Evolutionary conservation across 2,797 vertebrate genomes (phyloP).

Genomic region (Molothrus aeneus): DNA sequence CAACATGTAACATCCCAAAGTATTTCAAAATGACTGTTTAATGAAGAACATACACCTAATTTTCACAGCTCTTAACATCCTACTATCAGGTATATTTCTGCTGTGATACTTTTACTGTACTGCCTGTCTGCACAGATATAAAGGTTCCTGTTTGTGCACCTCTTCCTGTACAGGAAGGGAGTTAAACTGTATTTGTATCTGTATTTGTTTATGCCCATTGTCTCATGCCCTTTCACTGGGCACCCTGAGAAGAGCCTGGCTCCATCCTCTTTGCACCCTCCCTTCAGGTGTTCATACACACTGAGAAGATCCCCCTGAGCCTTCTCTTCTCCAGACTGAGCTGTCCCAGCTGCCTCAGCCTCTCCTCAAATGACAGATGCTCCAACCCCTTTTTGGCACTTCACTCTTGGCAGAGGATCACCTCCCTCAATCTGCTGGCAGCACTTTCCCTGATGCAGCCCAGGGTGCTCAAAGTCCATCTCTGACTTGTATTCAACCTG

Average conservation of each 20-base stretch:
- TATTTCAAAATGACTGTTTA: neutral
- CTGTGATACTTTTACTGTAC: neutral
- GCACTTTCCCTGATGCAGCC: neutral
- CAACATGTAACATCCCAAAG: slow-evolving; percentile 43
- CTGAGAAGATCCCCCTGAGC: neutral
- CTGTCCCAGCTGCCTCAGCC: neutral
- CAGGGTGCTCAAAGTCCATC: neutral
- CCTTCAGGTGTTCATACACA: neutral
- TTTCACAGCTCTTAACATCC: neutral
- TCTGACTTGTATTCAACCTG: neutral
- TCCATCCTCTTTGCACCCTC: neutral
- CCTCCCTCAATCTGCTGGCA: neutral
- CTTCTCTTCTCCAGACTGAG: neutral
- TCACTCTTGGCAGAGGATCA: neutral
- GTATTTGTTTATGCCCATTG: neutral
- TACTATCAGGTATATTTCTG: neutral
- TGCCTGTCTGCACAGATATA: neutral
- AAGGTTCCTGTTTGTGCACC: neutral
- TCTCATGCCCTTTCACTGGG: neutral
- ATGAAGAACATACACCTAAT: neutral
- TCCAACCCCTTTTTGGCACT: neutral
- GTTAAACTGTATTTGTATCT: neutral
- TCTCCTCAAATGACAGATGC: neutral
- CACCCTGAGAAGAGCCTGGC: neutral
- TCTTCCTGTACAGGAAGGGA: neutral